Base-by-base conservation (phyloP, 2,888 invertebrate species). In the Drosophila bunnanda region DNA sequence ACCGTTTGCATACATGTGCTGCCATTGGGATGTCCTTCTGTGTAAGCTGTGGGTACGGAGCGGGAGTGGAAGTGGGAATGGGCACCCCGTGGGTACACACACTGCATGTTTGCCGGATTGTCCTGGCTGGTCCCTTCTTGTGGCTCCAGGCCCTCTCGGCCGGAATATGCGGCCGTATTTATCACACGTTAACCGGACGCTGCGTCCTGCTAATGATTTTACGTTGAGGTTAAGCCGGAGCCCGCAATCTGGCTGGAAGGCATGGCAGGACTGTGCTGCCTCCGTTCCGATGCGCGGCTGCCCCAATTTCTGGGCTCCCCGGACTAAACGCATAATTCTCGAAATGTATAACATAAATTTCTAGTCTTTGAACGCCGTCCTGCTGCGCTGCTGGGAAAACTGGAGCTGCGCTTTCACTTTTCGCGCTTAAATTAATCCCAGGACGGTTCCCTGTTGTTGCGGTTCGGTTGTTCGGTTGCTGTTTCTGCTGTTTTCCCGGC, bases 401-500 rank as follows among this genome's bases (percentile, higher is more conserved):
- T 66, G 70, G 52, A 58, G 44, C 70, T 58, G 53, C 38, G 78
- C 76, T 88, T 85, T 85, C 82, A 79, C 82, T 83, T 79, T 88
- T 77, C 75, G 70, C 77, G 73, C 59, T 76, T 60, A 84, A 87
- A 87, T 87, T 82, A 87, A 87, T 87, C 86, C 86, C 79, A 74
- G 28, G 82, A 78, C 82, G 75, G 67, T 66, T 80, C 67, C 64
- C 25, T 62, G 44, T 62, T 68, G 58, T 58, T 60, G 50, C 58
- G 56, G 69, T 53, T 12, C 32, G 32, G 28, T 28, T 28, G 28
- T 68, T 57, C 57, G 59, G 59, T 46, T 52, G 53, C 76, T 60
- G 34, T 44, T 32, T 32, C 32, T 32, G 50, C 50, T 22, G 20
- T 34, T 48, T 50, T 52, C 53, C 72, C 57, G 41, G 41, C 76